Evolutionary conservation across 1,140 invertebrate species (phyloP).

Genomic region (Belonocnema kinseyi): DNA sequence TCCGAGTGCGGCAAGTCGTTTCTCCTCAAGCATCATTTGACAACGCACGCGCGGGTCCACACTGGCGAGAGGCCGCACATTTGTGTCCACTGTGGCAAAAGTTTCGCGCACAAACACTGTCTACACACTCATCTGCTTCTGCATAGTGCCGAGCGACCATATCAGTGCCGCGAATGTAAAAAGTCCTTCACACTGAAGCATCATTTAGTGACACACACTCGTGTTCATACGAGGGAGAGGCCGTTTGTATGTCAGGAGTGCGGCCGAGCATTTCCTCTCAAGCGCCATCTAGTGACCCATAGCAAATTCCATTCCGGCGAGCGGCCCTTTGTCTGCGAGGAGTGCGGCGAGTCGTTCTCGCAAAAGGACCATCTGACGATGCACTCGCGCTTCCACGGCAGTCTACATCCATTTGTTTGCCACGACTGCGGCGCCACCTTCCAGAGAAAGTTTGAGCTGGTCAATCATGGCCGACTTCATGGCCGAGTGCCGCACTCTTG

Average conservation of each 20-base stretch:
- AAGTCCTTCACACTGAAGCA: conserved; percentile 91
- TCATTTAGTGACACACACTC: conserved; percentile 86
- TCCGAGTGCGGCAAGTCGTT: conserved; percentile 89
- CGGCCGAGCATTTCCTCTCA: conserved; percentile 86
- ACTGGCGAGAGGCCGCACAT: conserved; percentile 88
- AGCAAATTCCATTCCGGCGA: conserved; percentile 92
- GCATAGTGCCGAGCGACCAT: conserved; percentile 88
- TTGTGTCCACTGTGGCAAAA: conserved; percentile 90
- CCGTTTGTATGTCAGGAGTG: conserved; percentile 89
- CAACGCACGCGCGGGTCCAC: conserved; percentile 86
- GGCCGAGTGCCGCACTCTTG: conserved; percentile 88
- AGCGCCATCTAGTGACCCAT: conserved; percentile 89
- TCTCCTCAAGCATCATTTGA: conserved; percentile 87
- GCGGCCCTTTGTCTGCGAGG: conserved; percentile 89
- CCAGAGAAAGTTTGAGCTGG: conserved; percentile 88
- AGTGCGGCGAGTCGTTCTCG: conserved; percentile 92
- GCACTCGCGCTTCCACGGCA: conserved; percentile 89
- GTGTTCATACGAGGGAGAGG: conserved; percentile 83
- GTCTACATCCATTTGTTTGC: conserved; percentile 87
- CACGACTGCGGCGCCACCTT: conserved; percentile 89
- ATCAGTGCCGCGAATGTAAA: conserved; percentile 89
- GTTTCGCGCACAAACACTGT: conserved; percentile 90
- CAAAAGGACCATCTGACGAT: conserved; percentile 87
- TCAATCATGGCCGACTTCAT: conserved; percentile 87
- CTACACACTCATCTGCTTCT: conserved; percentile 87